phyloP scores from a whole-genome alignment of 1,140 invertebrate species.

The Brachionus koreanus region DNA sequence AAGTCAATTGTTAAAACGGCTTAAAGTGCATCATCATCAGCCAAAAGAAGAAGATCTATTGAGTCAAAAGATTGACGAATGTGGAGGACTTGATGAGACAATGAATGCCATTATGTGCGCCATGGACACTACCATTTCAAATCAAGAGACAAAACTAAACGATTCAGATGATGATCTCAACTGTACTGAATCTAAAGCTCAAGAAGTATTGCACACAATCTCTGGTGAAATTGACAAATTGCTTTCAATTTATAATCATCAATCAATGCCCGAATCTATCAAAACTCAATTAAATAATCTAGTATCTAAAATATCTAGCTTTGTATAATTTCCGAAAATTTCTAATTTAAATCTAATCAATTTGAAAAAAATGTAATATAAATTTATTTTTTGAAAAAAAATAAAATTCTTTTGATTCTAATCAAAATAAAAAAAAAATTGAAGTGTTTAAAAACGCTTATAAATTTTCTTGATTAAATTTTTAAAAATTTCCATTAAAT shows the following conservation, averaged over 20 bases:
- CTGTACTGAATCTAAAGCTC: not conserved
- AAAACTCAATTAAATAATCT: not conserved
- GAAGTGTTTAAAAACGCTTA: not conserved
- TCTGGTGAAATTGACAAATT: conserved; percentile 1
- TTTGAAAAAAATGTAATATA: not conserved
- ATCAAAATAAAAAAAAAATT: not conserved
- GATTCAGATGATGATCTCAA: not conserved
- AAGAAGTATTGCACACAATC: not conserved
- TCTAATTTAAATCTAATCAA: not conserved
- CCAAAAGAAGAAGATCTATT: not conserved
- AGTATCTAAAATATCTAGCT: not conserved
- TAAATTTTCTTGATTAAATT: not conserved
- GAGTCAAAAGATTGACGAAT: not conserved
- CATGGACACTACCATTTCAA: conserved; percentile 41
- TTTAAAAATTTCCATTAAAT: not conserved
- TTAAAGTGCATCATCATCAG: not conserved
- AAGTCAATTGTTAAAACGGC: not conserved
- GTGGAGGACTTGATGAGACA: conserved; percentile 24
- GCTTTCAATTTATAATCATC: not conserved
- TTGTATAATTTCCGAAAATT: not conserved
- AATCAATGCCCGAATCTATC: not conserved
- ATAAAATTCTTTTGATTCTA: not conserved
- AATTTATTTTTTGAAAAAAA: not conserved
- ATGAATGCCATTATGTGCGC: conserved; percentile 42
- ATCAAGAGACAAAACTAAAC: not conserved